Percentiles rank a stretch among this genome's conserved stretches.
These are phyloP conservation scores for Anastrepha obliqua DNA, from an alignment of 1,140 invertebrate genomes.

Conservation along the genomic window DNA sequence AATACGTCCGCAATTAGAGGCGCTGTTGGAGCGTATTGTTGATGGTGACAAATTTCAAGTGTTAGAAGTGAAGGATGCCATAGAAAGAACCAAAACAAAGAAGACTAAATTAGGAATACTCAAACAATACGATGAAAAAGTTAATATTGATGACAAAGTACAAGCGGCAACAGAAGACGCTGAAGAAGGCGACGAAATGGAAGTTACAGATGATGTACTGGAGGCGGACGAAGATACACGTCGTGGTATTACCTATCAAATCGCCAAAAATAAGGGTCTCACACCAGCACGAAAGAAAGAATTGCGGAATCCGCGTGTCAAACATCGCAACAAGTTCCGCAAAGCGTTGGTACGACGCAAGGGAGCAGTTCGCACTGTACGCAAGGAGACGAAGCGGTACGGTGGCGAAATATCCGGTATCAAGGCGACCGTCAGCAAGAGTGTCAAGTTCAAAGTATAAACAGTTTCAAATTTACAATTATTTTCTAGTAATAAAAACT, in stretches of 20 bases:
- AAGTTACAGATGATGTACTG: constrained; percentile 67
- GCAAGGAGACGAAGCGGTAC: constrained; percentile 87
- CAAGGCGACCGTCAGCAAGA: constrained; percentile 88
- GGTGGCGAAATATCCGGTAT: constrained; percentile 94
- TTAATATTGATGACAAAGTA: constrained; percentile 60
- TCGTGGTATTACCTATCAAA: constrained; percentile 92
- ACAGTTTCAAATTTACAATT: constrained; percentile 54
- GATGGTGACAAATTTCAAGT: constrained; percentile 75
- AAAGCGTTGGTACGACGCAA: constrained; percentile 93
- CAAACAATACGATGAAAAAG: constrained; percentile 69
- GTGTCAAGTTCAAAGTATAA: constrained; percentile 87
- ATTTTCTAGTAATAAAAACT: neutral
- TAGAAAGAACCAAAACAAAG: neutral
- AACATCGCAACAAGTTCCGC: constrained; percentile 91
- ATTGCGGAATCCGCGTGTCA: constrained; percentile 93
- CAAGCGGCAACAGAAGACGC: neutral
- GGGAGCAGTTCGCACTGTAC: constrained; percentile 87
- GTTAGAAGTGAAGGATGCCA: constrained; percentile 58
- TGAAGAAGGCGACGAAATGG: constrained; percentile 70
- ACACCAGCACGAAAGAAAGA: constrained; percentile 93
- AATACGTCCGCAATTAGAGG: constrained; percentile 80
- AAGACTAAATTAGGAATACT: constrained; percentile 68
- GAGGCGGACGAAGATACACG: constrained; percentile 76
- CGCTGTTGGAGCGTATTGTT: constrained; percentile 76
- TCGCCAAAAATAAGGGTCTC: constrained; percentile 95